phyloP scores from a whole-genome alignment of 2,888 invertebrate species.

The Eutolmus rufibarbis region DNA sequence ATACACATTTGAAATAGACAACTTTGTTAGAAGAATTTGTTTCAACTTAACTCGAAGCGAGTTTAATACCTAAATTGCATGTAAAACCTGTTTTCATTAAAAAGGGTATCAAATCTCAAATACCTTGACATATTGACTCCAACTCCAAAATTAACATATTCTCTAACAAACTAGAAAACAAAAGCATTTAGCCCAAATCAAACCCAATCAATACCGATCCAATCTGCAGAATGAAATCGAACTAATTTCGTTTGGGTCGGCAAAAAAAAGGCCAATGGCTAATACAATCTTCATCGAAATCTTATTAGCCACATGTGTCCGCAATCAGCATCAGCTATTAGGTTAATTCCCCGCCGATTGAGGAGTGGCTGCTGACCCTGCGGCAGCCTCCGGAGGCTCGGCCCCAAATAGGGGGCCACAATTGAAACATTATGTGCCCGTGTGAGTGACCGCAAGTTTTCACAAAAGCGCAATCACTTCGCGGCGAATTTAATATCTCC shows the following conservation, averaged over 20 bases:
- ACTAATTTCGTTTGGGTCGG: neutral
- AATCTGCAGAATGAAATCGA: neutral
- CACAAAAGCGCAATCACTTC: constrained; percentile 11
- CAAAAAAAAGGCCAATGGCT: neutral
- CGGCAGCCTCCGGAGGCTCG: neutral
- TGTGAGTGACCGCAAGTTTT: neutral
- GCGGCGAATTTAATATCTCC: constrained; percentile 1
- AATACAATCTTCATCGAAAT: neutral
- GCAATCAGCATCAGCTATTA: neutral
- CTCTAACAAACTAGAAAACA: neutral
- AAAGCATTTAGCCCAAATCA: neutral
- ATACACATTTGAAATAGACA: neutral
- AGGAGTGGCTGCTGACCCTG: neutral
- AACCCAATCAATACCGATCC: neutral
- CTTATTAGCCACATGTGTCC: neutral
- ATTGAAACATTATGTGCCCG: neutral
- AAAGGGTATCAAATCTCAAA: no score
- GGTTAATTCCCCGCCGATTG: neutral
- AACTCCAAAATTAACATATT: neutral
- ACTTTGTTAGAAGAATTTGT: neutral
- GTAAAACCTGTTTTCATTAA: no score
- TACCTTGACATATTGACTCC: neutral
- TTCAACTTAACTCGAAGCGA: neutral
- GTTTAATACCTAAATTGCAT: neutral
- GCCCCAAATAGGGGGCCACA: neutral